These are phyloP conservation scores for Sisor rabdophorus DNA, from an alignment of 2,113 vertebrate genomes.

Conservation along the genomic window DNA sequence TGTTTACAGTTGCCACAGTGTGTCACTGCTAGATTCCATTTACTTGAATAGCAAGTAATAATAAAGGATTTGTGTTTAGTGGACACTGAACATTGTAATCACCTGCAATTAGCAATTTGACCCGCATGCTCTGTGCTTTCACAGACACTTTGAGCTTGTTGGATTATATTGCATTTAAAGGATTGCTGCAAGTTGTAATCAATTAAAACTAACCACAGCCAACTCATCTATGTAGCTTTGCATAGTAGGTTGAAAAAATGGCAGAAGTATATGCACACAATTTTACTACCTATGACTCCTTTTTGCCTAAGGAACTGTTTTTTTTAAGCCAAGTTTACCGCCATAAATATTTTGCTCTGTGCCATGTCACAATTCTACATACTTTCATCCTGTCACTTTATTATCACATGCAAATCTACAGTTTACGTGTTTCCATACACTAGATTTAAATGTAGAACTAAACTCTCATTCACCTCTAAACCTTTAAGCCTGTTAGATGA, in stretches of 20 bases:
- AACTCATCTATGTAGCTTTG: slow-evolving; percentile 69
- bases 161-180: slow-evolving; percentile 64
- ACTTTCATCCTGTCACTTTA: slow-evolving; percentile 33
- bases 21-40: no score
- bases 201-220: slow-evolving; percentile 72
- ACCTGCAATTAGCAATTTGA: slow-evolving; percentile 62
- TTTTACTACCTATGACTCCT: slow-evolving; percentile 29
- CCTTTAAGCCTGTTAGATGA: no score
- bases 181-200: slow-evolving; percentile 66
- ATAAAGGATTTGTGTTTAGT: no score
- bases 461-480: no score
- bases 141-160: slow-evolving; percentile 59
- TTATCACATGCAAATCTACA: slow-evolving; percentile 29
- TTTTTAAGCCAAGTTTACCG: no score
- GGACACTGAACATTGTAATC: slow-evolving; percentile 52
- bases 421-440: no score
- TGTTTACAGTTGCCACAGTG: no score
- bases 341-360: no score
- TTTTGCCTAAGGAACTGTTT: slow-evolving; percentile 48
- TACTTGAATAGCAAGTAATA: no score
- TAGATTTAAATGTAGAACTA: no score
- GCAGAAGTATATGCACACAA: slow-evolving; percentile 54
- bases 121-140: slow-evolving; percentile 52
- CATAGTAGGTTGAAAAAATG: slow-evolving; percentile 70
- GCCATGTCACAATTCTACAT: slow-evolving; percentile 28